A percentile compares a stretch with the other conserved stretches of the same genome.
Conservation (phyloP, 2,113 vertebrate species). For the Acanthisitta chloris region DNA sequence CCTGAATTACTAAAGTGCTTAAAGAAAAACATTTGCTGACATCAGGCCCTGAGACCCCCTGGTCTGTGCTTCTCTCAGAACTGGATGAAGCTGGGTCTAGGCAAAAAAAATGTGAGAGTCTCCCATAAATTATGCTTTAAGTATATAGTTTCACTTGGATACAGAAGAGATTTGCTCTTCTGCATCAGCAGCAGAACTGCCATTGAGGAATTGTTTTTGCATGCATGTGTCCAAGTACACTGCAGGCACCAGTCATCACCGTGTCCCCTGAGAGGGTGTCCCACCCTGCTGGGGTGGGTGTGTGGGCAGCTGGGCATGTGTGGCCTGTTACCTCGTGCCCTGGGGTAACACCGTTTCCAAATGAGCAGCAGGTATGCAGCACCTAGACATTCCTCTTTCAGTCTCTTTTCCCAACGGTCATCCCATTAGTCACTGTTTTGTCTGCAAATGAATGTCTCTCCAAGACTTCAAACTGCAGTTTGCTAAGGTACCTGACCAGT, state of each 20-base stretch:
- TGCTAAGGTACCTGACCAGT: not conserved
- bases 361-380: accelerated
- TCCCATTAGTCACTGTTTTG: not conserved
- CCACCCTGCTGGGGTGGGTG: accelerated
- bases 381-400: accelerated
- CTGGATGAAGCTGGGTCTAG: not conserved
- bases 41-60: not conserved
- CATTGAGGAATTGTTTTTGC: not conserved
- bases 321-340: not conserved
- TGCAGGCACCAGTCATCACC: accelerated
- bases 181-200: not conserved
- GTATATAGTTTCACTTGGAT: accelerated
- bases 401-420: not conserved
- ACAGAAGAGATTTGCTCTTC: not conserved
- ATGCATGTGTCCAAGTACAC: accelerated
- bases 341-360: not conserved
- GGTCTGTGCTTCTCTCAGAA: not conserved
- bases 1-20: not conserved
- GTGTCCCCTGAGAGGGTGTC: not conserved
- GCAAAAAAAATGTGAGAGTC: not conserved
- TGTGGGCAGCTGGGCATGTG: not conserved
- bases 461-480: not conserved
- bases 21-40: not conserved
- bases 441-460: not conserved
- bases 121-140: not conserved